Evolutionary conservation across 2,797 vertebrate genomes (phyloP), one percentile per base, ranked within the genome.

Genomic region (Rhabdomys pumilio): DNA sequence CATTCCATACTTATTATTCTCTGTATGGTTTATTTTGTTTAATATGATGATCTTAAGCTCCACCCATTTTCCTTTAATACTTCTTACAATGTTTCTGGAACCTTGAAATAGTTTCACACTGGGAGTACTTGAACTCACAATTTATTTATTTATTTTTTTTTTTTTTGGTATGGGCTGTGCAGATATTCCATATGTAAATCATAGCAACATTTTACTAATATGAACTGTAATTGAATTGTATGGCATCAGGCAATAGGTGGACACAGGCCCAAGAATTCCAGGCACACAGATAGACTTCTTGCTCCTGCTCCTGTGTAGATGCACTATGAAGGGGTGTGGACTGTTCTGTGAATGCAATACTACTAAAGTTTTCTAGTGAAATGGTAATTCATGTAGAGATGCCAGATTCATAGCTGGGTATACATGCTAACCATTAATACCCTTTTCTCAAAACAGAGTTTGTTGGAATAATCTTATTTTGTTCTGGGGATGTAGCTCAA

Each of bases 341-440:
- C 77, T 89, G 24, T 38, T 89, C 63, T 57, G 86, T 94, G 53
- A 89, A 75, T 84, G 22, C 47, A 85, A 90, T 19, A 55, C 29
- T 55, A 20, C 13, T 38, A 93, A 29, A 9, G 13, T 82, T 89
- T 41, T 80, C 89, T 22, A 94, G 0, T 61, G 59, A 88, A 76
- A 26, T 44, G 13, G 5, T 20, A 47, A 26, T 65, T 92, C 65
- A 61, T 34, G 34, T 2, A 50, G 50, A 55, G 59, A n/a, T 50
- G 59, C 4, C 59, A 88, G 41, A 6, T 44, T 26, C 6, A 11
- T 83, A 59, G 31, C 61, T 91, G 22, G 24, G 89, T 88, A 75
- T 69, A 59, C 47, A 44, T 44, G 44, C 24, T 47, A 57, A 61
- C 11, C 55, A 85, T 50, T 93, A 24, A 11, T 3, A 83, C 50